Evolutionary conservation across 64 coral and sea anemone genomes (phyloP), one percentile per base, ranked within the genome.

Genomic region (Montipora cactus): DNA sequence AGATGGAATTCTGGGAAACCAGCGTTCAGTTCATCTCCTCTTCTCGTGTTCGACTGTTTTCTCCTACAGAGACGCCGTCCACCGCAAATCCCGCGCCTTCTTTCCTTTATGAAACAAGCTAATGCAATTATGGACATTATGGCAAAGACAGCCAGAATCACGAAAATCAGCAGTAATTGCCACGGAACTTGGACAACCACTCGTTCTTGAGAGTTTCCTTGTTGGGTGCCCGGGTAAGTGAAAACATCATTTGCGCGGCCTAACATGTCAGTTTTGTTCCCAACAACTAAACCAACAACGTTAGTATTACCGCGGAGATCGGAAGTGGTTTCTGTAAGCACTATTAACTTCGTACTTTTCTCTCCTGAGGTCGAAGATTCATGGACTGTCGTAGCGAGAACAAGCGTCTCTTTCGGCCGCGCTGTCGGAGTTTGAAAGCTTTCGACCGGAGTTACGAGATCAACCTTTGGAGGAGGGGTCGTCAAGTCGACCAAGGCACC

Each of bases 1-100:
- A 68, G 59, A 3, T 13, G 28, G 15, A 84, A 16, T 28, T 84
- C 81, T 5, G 61, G 59, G 67, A 84, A 84, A 47, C 81, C 79
- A 2, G 69, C 74, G 81, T 84, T 18, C 14, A 8, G 25, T 67
- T 84, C 59, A 46, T 58, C 44, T 21, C 59, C 22, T 1, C 11
- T 37, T 37, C 37, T 37, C 37, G 37, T 37, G 37, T 37, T 2
- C 37, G 37, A 6, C 44, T 46, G 37, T 12, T 11, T 3, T 15
- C 67, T 47, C 81, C 46, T 84, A 28, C 15, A 14, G 28, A 11
- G 28, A 37, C 1, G 8, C 28, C 11, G 28, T 7, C 8, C 25
- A 23, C 25, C 11, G 8, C 28, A 10, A 14, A 46, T 11, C 28
- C 14, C 37, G 44, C 74, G 69, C 19, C 19, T 21, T 73, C 53